phyloP scores from a whole-genome alignment of 1,140 invertebrate genomes.

The Drosophila tani region DNA sequence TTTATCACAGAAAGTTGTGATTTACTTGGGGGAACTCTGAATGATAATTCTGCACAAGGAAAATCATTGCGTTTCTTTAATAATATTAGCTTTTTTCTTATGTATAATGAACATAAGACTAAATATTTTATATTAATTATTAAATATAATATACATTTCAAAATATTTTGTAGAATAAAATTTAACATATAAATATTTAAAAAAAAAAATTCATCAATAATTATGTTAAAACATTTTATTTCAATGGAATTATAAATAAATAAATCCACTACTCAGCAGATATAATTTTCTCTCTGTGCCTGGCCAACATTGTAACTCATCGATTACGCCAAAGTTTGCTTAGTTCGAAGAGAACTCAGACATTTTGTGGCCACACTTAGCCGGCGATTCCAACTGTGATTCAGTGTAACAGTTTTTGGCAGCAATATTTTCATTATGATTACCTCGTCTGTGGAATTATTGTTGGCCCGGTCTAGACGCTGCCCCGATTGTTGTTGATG shows the following conservation, averaged over 20 bases:
- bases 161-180: too few relatives aligned
- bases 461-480: conserved; percentile 52
- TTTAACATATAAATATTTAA: too few relatives aligned
- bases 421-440: conserved; percentile 64
- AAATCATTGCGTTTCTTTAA: neutral
- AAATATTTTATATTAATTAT: neutral
- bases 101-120: too few relatives aligned
- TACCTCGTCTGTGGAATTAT: conserved; percentile 51
- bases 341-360: neutral
- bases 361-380: conserved; percentile 34
- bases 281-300: conserved; percentile 1
- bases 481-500: conserved; percentile 62
- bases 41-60: neutral
- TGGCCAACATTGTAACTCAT: conserved; percentile 9
- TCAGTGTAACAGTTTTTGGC: conserved; percentile 39
- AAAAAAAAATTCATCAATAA: too few relatives aligned
- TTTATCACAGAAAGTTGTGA: conserved; percentile 5
- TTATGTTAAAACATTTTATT: too few relatives aligned
- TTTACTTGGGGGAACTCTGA: neutral
- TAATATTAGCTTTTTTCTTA: neutral
- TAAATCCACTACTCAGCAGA: neutral
- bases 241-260: neutral
- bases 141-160: too few relatives aligned
- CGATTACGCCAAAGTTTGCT: conserved; percentile 15
- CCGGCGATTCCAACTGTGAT: conserved; percentile 23